Evolutionary conservation across 2,113 vertebrate genomes (phyloP), one percentile per base, ranked within the genome.

Genomic region (Myotis lucifugus): DNA sequence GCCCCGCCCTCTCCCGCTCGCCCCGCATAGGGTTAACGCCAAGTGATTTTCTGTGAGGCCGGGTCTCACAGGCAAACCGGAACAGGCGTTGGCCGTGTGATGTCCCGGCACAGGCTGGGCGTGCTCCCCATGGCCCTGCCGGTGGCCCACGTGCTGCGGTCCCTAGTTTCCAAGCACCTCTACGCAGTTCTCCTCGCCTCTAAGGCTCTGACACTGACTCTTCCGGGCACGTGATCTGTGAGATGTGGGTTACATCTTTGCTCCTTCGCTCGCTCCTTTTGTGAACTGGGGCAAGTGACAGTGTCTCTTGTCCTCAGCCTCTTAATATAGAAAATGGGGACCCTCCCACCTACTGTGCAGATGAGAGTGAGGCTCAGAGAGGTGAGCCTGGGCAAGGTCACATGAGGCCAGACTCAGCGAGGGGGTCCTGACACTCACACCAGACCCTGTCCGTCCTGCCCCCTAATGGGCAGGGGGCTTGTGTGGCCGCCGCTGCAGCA

Each of bases 21-120:
- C 21, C 21, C 52, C 32, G 32, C 3, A 2, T 10, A 1, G 0
- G 13, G 3, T 15, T 12, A 19, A 8, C 1, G 15, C 40, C 29
- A 27, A 37, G 18, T 14, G 72, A 8, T 25, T 18, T 42, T 66
- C 79, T 27, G 5, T 10, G 50, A n/a, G 8, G 18, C 73, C 23
- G 8, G 64, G 54, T n/a, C 81, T 54, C 42, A 2, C 37, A 27
- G 10, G 42, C 21, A 81, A 52, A 9, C 10, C 3, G 64, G 21
- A 19, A 86, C 12, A 7, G 8, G 23, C 46, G 1, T 0, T 8
- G 56, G 56, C 18, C 2, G 4, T 3, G 27, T 2, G 29, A 17
- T 0, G 32, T 34, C 2, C 37, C 8, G 86, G 70, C 29, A 11
- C 12, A 18, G 37, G 69, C 13, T 4, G 1, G 23, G 25, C 1